phyloP scores from a whole-genome alignment of 2,797 vertebrate genomes.

The Phataginus tetradactyla region DNA sequence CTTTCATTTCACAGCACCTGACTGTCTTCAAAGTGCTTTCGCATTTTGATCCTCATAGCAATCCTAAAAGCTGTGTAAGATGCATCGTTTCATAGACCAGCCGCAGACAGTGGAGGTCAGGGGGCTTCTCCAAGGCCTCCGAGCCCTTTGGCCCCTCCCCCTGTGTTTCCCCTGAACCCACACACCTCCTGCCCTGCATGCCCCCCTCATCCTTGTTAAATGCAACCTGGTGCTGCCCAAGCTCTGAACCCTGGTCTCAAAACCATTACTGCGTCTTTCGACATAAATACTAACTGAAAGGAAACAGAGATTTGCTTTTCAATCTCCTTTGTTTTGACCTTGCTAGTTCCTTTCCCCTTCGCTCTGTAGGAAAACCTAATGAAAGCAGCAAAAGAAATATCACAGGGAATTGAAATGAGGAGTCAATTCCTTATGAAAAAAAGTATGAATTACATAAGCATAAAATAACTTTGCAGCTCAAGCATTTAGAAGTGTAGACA shows the following conservation, averaged over 20 bases:
- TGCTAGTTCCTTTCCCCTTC: neutral
- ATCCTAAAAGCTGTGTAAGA: neutral
- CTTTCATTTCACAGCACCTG: neutral
- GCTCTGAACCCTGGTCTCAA: neutral
- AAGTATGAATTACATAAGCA: neutral
- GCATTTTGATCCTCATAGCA: neutral
- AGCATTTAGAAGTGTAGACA: neutral
- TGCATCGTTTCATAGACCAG: neutral
- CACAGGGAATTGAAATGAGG: neutral
- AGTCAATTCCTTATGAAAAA: neutral
- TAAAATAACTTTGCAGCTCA: neutral
- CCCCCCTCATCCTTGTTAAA: fast-evolving
- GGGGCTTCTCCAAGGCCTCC: neutral
- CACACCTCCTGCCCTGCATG: neutral
- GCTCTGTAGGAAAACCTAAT: neutral
- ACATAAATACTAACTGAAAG: neutral
- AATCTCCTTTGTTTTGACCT: neutral
- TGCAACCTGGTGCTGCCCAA: fast-evolving
- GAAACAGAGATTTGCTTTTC: neutral
- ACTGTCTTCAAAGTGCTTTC: neutral
- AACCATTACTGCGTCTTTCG: neutral
- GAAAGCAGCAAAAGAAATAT: neutral
- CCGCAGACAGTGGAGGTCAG: neutral
- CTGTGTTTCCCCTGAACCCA: fast-evolving
- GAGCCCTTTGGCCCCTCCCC: neutral